Conservation (phyloP, 2,797 vertebrate genomes). For the Epinephelus malabaricus region DNA sequence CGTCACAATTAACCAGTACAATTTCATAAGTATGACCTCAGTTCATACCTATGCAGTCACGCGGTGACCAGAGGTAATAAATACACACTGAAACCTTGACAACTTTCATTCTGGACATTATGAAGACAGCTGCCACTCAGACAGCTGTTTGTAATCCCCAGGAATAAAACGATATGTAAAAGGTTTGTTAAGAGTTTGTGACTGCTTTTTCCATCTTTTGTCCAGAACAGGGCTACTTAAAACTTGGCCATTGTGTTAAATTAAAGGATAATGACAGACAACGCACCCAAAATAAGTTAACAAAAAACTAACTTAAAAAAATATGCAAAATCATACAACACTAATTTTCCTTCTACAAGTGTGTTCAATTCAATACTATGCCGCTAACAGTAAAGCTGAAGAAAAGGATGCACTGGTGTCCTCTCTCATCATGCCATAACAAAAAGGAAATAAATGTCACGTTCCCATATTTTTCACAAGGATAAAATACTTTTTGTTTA, state of each 20-base stretch:
- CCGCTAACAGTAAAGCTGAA: constrained; percentile 50
- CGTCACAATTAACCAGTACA: constrained; percentile 73
- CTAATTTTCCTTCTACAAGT: constrained; percentile 61
- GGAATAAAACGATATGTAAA: constrained; percentile 86
- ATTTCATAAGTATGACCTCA: constrained; percentile 67
- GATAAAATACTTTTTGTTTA: constrained; percentile 78
- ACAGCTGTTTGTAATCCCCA: constrained; percentile 80
- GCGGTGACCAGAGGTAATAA: constrained; percentile 79
- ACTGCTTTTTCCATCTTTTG: constrained; percentile 75
- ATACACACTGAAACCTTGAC: constrained; percentile 78
- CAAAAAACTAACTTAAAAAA: constrained; percentile 77
- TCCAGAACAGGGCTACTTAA: constrained; percentile 83
- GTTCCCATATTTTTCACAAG: constrained; percentile 57
- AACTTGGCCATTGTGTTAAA: constrained; percentile 76
- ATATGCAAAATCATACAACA: constrained; percentile 58
- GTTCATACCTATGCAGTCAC: constrained; percentile 70
- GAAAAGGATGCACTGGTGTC: constrained; percentile 50
- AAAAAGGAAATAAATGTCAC: constrained; percentile 67
- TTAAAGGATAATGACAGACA: constrained; percentile 76
- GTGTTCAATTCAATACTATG: constrained; percentile 59
- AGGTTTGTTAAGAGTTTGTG: constrained; percentile 75
- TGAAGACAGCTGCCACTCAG: constrained; percentile 73
- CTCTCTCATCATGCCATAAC: constrained; percentile 49
- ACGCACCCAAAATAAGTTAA: constrained; percentile 81
- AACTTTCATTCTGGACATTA: constrained; percentile 86